These are phyloP conservation scores for Pseudanteris insignis DNA, from an alignment of 2,888 invertebrate genomes.

Conservation along the genomic window DNA sequence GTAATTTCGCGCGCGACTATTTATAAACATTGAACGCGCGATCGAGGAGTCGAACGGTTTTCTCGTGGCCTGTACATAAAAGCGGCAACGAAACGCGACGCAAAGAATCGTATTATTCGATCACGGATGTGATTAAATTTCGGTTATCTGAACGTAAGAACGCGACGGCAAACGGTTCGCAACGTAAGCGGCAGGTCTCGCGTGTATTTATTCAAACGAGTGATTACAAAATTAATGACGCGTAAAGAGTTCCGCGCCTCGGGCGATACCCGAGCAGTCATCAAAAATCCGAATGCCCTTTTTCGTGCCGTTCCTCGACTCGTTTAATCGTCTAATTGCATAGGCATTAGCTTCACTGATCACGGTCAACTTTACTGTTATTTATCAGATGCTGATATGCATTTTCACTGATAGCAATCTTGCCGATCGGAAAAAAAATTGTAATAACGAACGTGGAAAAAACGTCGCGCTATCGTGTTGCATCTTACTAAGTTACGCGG, in stretches of 20 bases:
- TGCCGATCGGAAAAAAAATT: too few relatives aligned
- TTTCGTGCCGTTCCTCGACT: conserved; percentile 16
- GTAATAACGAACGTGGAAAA: too few relatives aligned
- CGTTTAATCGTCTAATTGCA: conserved; percentile 35
- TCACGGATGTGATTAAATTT: too few relatives aligned
- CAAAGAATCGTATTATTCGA: too few relatives aligned
- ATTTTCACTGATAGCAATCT: too few relatives aligned
- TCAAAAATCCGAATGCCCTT: conserved; percentile 34
- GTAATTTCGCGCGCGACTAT: conserved; percentile 26
- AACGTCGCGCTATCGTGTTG: too few relatives aligned
- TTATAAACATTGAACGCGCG: conserved; percentile 30
- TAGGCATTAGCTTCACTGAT: conserved; percentile 26
- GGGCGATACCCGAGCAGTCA: conserved; percentile 21
- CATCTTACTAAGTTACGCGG: too few relatives aligned
- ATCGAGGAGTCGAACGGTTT: too few relatives aligned
- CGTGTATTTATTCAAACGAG: conserved; percentile 30
- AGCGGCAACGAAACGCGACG: too few relatives aligned
- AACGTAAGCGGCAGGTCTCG: conserved; percentile 41
- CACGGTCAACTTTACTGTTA: conserved; percentile 29
- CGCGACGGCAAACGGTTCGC: too few relatives aligned
- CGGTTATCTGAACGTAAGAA: too few relatives aligned
- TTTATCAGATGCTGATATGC: conserved; percentile 32
- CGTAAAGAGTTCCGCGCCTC: conserved; percentile 37
- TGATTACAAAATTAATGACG: conserved; percentile 43
- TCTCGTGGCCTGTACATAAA: too few relatives aligned